Percentiles rank a stretch among this genome's conserved stretches.
phyloP scores from a whole-genome alignment of 1,140 invertebrate genomes.

The Orchesella cincta region DNA sequence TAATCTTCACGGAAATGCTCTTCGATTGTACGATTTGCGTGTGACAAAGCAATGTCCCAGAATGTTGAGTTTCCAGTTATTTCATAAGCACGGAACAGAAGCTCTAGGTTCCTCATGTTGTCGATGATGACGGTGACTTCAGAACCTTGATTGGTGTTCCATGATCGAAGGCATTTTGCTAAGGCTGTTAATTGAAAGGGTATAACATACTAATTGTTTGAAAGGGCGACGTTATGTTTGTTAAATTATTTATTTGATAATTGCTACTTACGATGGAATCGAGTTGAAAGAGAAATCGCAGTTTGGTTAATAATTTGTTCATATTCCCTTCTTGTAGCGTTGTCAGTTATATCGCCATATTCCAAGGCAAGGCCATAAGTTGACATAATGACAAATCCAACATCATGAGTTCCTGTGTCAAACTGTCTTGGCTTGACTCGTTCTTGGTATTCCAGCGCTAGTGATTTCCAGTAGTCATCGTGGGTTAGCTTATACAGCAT shows the following conservation, averaged over 20 bases:
- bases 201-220: neutral
- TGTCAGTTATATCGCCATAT: neutral
- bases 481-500: conserved; percentile 42
- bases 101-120: conserved; percentile 50
- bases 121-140: conserved; percentile 48
- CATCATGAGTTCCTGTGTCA: conserved; percentile 44
- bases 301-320: conserved; percentile 33
- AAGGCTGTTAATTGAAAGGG: conserved; percentile 24
- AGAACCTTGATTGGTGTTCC: conserved; percentile 38
- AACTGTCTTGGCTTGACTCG: conserved; percentile 34
- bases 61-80: conserved; percentile 36
- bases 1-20: conserved; percentile 40
- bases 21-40: conserved; percentile 41
- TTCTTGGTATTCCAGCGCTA: conserved; percentile 35
- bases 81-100: conserved; percentile 37
- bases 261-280: conserved; percentile 42
- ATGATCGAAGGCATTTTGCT: conserved; percentile 37
- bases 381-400: conserved; percentile 48
- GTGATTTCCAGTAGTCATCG: conserved; percentile 33
- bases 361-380: conserved; percentile 42
- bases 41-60: conserved; percentile 36
- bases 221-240: too few relatives aligned
- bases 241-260: neutral
- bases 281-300: conserved; percentile 35
- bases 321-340: conserved; percentile 8